A percentile compares a stretch with the other conserved stretches of the same genome.
phyloP scores from a whole-genome alignment of 64 coral and sea anemone genomes.

The Actinia equina region DNA sequence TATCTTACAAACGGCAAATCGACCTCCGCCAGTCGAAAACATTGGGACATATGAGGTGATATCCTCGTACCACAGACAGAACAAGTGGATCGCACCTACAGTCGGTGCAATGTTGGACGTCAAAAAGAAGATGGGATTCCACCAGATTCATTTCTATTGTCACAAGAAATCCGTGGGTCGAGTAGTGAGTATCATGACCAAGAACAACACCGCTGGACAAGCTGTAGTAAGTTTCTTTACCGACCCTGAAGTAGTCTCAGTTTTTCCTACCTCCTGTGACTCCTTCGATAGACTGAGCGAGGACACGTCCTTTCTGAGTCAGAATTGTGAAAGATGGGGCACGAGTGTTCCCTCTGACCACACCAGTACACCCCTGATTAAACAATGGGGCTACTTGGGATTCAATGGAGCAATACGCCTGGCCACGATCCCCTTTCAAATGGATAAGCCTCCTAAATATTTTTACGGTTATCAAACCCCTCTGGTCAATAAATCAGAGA shows the following conservation, averaged over 20 bases:
- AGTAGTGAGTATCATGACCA: constrained; percentile 15
- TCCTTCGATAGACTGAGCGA: constrained; percentile 15
- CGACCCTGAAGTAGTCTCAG: neutral
- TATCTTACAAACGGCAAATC: neutral
- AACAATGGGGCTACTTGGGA: neutral
- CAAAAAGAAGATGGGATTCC: neutral
- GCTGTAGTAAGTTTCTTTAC: neutral
- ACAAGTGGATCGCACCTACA: neutral
- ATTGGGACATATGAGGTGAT: neutral
- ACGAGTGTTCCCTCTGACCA: neutral
- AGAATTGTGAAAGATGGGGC: neutral
- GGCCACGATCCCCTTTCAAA: neutral
- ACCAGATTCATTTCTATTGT: constrained; percentile 12
- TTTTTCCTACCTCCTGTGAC: neutral
- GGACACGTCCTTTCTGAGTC: neutral
- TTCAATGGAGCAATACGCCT: neutral
- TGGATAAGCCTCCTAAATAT: neutral
- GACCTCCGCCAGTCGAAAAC: neutral
- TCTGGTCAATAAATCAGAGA: neutral
- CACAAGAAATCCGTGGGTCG: neutral
- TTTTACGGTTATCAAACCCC: neutral
- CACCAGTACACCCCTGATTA: neutral
- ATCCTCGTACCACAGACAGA: neutral
- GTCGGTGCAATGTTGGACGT: neutral
- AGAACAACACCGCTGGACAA: constrained; percentile 14